phyloP scores from a whole-genome alignment of 2,113 vertebrate species.

The Orientallactaga bullata region DNA sequence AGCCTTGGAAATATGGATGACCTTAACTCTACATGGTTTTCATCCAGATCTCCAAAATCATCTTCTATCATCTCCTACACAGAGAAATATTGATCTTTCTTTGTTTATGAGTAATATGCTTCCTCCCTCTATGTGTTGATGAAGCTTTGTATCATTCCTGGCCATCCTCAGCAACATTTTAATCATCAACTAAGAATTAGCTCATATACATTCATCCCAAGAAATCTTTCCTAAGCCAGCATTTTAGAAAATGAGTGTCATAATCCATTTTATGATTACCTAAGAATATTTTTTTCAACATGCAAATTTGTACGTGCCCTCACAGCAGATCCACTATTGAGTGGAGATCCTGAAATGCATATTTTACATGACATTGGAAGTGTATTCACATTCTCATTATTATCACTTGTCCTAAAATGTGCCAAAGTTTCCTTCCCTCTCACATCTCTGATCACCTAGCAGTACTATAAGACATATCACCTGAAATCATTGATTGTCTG shows the following conservation, averaged over 20 bases:
- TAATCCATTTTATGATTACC: background rate
- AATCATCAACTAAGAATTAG: background rate
- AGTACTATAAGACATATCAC: background rate
- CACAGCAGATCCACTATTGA: background rate
- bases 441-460: background rate
- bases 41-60: background rate
- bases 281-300: background rate
- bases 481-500: background rate
- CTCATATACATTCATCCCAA: background rate
- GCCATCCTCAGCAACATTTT: background rate
- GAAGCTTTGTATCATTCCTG: background rate
- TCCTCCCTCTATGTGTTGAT: background rate
- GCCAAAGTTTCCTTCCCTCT: fast-evolving
- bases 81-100: background rate
- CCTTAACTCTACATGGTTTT: fast-evolving
- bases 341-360: background rate
- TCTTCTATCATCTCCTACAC: background rate
- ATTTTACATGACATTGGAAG: background rate
- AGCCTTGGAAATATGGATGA: fast-evolving
- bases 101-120: background rate
- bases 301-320: background rate
- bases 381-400: background rate
- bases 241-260: background rate
- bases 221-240: background rate
- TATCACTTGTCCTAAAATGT: background rate